Base-by-base conservation (phyloP, 2,797 vertebrate species). In the Tadarida brasiliensis region DNA sequence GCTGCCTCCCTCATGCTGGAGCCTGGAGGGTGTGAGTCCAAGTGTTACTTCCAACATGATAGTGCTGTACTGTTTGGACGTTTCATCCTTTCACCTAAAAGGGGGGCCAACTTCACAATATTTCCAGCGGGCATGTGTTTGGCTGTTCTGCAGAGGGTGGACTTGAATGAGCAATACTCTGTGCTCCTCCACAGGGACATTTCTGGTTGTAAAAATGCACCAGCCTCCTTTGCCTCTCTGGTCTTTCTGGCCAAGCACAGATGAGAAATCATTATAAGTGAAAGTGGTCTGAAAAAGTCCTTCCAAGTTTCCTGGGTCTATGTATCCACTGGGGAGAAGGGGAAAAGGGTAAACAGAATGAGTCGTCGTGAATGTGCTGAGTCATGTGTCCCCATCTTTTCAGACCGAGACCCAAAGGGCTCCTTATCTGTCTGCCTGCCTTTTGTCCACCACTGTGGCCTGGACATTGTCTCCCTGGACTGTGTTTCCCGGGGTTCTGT, bases 41-140 rank as follows among this genome's bases (percentile, higher is more conserved):
- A 63, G 78, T 91, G 33, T 95, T 95, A 93, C 94, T 95, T 97
- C 95, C 97, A 73, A 90, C 92, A 96, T 94, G 96, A 94, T 82
- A 87, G 91, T 16, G 35, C 73, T 16, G 33, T 74, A n/a, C 39
- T 1, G 95, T 91, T 98, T 96, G 96, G 97, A 97, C 91, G 83
- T 61, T 82, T 87, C 61, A 57, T 87, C 71, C 67, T 92, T 81
- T 96, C 39, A 80, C 81, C 76, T 97, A 82, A 57, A 95, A 85
- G 51, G 17, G 68, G 81, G 83, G 16, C 83, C 90, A 59, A 61
- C 51, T 91, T 87, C 94, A 35, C 91, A 76, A 47, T 77, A 65
- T 56, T 95, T 90, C 94, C n/a, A 59, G 26, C 11, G 84, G 95
- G 68, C 80, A 87, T 86, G n/a, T 63, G 57, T 96, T 97, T 96